Evolutionary conservation across 2,797 vertebrate genomes (phyloP), one percentile per base, ranked within the genome.

Genomic region (Alcedo quadribrachys): DNA sequence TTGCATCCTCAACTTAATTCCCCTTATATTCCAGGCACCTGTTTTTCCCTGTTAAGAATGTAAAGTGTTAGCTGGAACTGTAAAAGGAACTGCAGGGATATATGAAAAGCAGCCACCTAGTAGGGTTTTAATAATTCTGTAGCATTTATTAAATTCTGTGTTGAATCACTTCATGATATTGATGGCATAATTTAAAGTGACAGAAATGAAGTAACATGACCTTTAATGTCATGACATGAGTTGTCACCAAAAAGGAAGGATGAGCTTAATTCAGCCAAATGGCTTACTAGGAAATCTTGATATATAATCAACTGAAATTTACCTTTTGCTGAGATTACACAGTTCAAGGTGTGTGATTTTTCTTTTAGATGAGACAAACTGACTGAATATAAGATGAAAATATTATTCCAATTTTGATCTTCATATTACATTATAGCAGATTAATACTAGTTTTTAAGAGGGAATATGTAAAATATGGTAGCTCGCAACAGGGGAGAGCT

Each of bases 201-300:
- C 83, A 77, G 50, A 57, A 80, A 80, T 79, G 42, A 93, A 66
- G 89, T 80, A 89, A 63, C 79, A 15, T 68, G 94, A 94, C 92
- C 94, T 95, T 96, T 95, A 91, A 82, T 91, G 89, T 94, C 94
- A 92, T 82, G 81, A 86, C 78, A 83, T 53, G 68, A 75, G 65
- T 78, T 92, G 85, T 90, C 85, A 92, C 70, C 77, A 75, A 86
- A 86, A 66, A 79, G 68, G 65, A 79, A 85, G 60, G 53, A 65
- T 89, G 73, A 92, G 35, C 89, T 94, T 74, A 70, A 73, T 46
- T 80, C 66, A 85, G 11, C 54, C 67, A 42, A 69, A 53, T 54
- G 50, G 13, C 27, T 69, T 40, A 9, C 48, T 69, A 24, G 67
- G 28, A 69, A 69, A 28, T 53, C 48, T 69, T 33, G 80, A 57